A percentile compares a stretch with the other conserved stretches of the same genome.
phyloP scores from a whole-genome alignment of 2,888 invertebrate species.

The Osmoderma eremita region DNA sequence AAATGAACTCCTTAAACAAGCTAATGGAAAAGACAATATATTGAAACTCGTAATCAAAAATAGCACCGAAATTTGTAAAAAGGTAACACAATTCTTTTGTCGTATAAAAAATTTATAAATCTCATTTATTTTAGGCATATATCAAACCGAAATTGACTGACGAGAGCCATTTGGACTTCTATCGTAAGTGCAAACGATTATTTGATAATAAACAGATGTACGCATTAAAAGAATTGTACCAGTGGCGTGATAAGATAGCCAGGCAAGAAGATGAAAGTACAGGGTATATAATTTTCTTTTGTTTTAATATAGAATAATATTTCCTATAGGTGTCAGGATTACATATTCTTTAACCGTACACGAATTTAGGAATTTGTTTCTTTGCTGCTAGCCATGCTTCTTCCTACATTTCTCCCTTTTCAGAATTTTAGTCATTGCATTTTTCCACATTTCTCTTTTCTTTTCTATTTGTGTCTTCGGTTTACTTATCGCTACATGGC shows the following conservation, averaged over 20 bases:
- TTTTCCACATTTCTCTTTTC: too few species aligned
- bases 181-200: slow-evolving; percentile 78
- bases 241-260: slow-evolving; percentile 89
- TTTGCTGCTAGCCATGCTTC: too few species aligned
- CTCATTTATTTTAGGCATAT: slow-evolving; percentile 71
- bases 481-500: too few species aligned
- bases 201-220: slow-evolving; percentile 88
- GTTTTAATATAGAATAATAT: slow-evolving; percentile 27
- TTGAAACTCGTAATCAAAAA: slow-evolving; percentile 77
- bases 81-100: too few species aligned
- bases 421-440: too few species aligned
- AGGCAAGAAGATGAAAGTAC: slow-evolving; percentile 91
- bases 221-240: slow-evolving; percentile 82
- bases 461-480: too few species aligned
- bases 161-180: slow-evolving; percentile 79
- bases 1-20: slow-evolving; percentile 76
- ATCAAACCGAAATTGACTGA: slow-evolving; percentile 78
- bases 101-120: too few species aligned
- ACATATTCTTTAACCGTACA: too few species aligned
- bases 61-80: slow-evolving; percentile 80
- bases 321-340: too few species aligned
- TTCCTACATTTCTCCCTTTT: too few species aligned
- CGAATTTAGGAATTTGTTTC: too few species aligned
- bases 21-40: slow-evolving; percentile 70
- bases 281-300: slow-evolving; percentile 67